Conservation (phyloP, 2,888 invertebrate genomes). For the Darwinula stevensoni region DNA sequence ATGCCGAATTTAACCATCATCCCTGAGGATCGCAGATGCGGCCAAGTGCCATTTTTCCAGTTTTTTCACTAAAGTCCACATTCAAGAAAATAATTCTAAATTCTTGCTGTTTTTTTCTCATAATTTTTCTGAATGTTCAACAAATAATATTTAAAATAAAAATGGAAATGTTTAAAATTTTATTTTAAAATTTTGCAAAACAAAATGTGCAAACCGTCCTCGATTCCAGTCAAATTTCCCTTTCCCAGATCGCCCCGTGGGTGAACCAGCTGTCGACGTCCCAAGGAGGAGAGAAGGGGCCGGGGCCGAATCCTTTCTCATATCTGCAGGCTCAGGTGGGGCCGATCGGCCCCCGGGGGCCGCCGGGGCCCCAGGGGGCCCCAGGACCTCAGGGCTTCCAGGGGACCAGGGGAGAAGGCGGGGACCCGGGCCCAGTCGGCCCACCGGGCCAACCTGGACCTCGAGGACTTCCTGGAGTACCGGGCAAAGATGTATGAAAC, state of each 20-base stretch:
- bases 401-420: slow-evolving; percentile 42
- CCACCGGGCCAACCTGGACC: slow-evolving; percentile 20
- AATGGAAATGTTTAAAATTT: too few species aligned
- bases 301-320: slow-evolving; percentile 34
- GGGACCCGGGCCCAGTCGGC: slow-evolving; percentile 28
- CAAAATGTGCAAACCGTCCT: slow-evolving; percentile 4
- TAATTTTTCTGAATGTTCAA: too few species aligned
- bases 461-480: slow-evolving; percentile 33
- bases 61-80: too few species aligned
- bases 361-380: slow-evolving; percentile 33
- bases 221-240: not conserved
- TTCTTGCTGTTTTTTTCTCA: too few species aligned
- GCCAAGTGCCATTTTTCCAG: too few species aligned
- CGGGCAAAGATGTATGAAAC: slow-evolving; percentile 38
- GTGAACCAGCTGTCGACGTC: slow-evolving; percentile 39
- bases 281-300: slow-evolving; percentile 41
- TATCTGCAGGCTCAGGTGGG: slow-evolving; percentile 52
- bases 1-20: too few species aligned
- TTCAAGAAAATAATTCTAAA: too few species aligned
- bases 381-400: slow-evolving; percentile 55
- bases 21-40: too few species aligned
- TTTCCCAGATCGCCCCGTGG: slow-evolving; percentile 30
- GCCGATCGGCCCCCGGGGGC: slow-evolving; percentile 45
- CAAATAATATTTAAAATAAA: too few species aligned
- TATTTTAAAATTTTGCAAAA: too few species aligned